These are phyloP conservation scores for Lutraria lutraria DNA, from an alignment of 2,888 invertebrate genomes.

Conservation along the genomic window DNA sequence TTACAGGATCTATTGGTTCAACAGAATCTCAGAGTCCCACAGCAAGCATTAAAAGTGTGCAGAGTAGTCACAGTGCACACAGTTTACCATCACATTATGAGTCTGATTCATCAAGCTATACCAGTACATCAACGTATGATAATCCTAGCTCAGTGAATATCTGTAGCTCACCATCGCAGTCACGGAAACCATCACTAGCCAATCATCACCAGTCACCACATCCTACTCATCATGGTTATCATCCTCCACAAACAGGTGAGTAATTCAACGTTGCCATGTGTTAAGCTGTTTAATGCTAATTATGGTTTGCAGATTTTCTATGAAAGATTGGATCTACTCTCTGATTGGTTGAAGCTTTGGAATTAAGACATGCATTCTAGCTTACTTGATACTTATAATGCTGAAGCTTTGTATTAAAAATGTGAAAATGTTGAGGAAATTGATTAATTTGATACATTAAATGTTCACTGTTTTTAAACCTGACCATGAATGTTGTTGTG, in stretches of 20 bases:
- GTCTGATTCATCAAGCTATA: conserved; percentile 85
- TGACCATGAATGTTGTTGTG: not conserved
- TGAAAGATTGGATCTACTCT: not conserved
- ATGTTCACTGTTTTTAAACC: not conserved
- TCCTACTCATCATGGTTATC: conserved; percentile 36
- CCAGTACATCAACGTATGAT: conserved; percentile 83
- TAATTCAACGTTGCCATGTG: not conserved
- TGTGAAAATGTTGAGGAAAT: not conserved
- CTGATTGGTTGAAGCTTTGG: not conserved
- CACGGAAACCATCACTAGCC: conserved; percentile 70
- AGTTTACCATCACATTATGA: conserved; percentile 81
- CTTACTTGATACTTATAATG: not conserved
- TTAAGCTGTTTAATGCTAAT: too few relatives aligned
- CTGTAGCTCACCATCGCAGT: conserved; percentile 73
- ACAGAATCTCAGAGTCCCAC: conserved; percentile 93
- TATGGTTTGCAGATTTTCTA: not conserved
- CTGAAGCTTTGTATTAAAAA: not conserved
- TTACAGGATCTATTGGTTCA: conserved; percentile 88
- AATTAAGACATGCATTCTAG: not conserved
- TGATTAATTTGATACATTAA: not conserved
- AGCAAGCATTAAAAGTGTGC: conserved; percentile 80
- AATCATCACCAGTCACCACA: conserved; percentile 59
- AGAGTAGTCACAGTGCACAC: conserved; percentile 74
- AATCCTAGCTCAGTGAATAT: conserved; percentile 85
- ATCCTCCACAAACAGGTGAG: conserved; percentile 72